phyloP scores from a whole-genome alignment of 1,140 invertebrate species.

The Pemphigus obesinymphae region DNA sequence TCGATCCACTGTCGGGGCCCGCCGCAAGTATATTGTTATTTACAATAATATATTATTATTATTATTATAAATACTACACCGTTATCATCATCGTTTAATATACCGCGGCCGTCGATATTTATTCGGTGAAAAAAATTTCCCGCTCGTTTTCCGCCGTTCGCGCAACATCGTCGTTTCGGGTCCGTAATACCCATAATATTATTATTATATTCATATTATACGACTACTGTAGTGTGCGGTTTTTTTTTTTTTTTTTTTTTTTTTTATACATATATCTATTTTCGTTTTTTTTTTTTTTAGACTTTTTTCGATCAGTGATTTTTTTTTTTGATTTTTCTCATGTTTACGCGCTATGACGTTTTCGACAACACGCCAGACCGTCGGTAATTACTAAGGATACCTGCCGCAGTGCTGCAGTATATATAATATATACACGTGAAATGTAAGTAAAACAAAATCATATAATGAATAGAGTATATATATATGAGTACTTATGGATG shows the following conservation, averaged over 20 bases:
- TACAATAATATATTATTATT: not conserved
- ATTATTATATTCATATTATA: too few relatives aligned
- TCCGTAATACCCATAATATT: too few relatives aligned
- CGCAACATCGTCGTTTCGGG: not conserved
- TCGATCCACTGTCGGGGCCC: not conserved
- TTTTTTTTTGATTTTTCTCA: not conserved
- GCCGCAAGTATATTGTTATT: not conserved
- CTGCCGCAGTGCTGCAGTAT: not conserved
- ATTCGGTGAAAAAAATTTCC: not conserved
- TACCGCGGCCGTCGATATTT: not conserved
- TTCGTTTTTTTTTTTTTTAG: not conserved
- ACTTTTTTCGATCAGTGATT: not conserved
- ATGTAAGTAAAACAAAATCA: not conserved
- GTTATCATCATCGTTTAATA: not conserved
- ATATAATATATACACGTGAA: too few relatives aligned
- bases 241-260: not conserved
- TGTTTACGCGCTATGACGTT: not conserved
- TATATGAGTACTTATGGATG: too few relatives aligned
- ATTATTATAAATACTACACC: not conserved
- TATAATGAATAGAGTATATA: too few relatives aligned
- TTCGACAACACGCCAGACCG: not conserved
- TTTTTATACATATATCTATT: too few relatives aligned
- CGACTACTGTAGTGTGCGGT: too few relatives aligned
- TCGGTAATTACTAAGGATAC: not conserved
- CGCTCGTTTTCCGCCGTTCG: not conserved